Base-by-base conservation (phyloP, 2,888 invertebrate genomes). In the Fragum whitleyi region DNA sequence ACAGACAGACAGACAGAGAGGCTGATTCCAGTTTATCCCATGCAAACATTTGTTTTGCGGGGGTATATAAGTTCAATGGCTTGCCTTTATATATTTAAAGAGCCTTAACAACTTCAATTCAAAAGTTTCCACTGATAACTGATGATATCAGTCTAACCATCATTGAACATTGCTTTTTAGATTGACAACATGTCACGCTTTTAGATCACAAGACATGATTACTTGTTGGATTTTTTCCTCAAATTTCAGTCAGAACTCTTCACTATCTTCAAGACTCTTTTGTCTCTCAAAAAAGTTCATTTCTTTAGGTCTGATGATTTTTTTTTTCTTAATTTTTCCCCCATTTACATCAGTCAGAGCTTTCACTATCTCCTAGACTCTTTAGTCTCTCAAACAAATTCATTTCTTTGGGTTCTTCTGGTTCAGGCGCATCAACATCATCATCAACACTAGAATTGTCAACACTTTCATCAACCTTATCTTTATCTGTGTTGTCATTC, bases 351-450 rank as follows among this genome's bases (percentile, higher is more conserved):
- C 76, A 51, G 73, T 77, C 85, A 16, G 86, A 84, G 2, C 79
- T 75, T 9, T 88, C 87, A 73, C 85, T 85, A 47, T 87, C 87
- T 2, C 85, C 77, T 9, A 85, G 81, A 36, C 81, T 85, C 42
- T 77, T 76, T 29, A 85, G 73, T 36, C 79, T 70, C 29, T 53
- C 65, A 59, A 87, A 80, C 19, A 69, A 74, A 9, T 79, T 74
- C 70, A 47, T 47, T 42, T 72, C 59, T 21, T 51, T 67, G 26
- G 85, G 79, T 29, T 74, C 75, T 67, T 71, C 65, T 14, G 81
- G 79, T 28, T 77, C 74, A 19, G 74, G n/a, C 19, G 28, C 39
- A 28, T 72, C 39, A 39, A 39, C 62, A 71, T 9, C 39, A 6
- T 6, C 6, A 9, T 39, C 39, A 47, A 5, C 16, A n/a, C 14